These are phyloP conservation scores for Allophyes oxyacanthae DNA, from an alignment of 2,888 invertebrate genomes.

Conservation along the genomic window DNA sequence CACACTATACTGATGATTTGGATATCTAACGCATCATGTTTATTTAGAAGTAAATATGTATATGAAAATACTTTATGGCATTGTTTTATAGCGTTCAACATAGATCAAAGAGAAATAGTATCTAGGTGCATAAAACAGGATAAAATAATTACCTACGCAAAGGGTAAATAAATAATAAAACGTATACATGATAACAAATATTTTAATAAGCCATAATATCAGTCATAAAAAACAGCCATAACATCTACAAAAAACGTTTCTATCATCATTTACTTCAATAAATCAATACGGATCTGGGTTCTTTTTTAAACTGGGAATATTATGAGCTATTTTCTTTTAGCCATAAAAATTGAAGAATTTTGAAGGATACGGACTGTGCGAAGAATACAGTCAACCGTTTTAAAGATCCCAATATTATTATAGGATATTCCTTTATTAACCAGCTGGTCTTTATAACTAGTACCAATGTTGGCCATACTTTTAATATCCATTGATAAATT, in stretches of 20 bases:
- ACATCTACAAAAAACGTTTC: slow-evolving; percentile 14
- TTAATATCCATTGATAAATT: slow-evolving; percentile 4
- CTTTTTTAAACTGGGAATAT: too few relatives aligned
- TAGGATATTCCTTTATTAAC: too few relatives aligned
- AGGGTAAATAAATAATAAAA: slow-evolving; percentile 46
- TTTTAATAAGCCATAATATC: slow-evolving; percentile 25
- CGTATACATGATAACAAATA: slow-evolving; percentile 22
- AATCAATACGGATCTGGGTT: too few relatives aligned
- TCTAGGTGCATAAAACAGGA: slow-evolving; percentile 27
- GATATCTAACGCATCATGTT: slow-evolving; percentile 47
- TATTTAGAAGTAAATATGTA: slow-evolving; percentile 55
- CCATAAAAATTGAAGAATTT: too few relatives aligned
- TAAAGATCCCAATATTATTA: too few relatives aligned
- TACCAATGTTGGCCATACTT: background rate
- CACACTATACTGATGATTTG: slow-evolving; percentile 49
- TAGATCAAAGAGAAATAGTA: slow-evolving; percentile 51
- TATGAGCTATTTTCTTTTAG: too few relatives aligned
- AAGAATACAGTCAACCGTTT: too few relatives aligned
- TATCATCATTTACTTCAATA: background rate
- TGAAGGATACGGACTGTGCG: too few relatives aligned
- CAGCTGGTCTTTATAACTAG: too few relatives aligned
- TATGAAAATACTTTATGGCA: slow-evolving; percentile 51
- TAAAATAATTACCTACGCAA: slow-evolving; percentile 33
- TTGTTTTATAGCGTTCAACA: slow-evolving; percentile 40
- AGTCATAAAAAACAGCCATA: slow-evolving; percentile 15